Conservation (phyloP, 2,888 invertebrate species). For the Axea sp. region DNA sequence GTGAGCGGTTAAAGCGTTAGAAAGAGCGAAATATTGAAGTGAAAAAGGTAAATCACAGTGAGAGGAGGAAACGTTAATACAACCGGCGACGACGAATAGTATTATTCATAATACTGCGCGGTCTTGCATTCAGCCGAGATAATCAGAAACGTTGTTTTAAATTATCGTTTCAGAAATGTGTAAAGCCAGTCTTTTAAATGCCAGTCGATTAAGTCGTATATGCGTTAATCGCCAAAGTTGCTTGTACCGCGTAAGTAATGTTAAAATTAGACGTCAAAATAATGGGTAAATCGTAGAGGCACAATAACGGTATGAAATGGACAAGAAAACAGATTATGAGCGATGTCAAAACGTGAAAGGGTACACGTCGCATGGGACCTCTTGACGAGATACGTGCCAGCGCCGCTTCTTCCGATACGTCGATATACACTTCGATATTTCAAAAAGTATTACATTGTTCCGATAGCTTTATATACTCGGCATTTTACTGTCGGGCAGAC, state of each 20-base stretch:
- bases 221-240: too few relatives aligned
- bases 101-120: slow-evolving; percentile 25
- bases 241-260: too few relatives aligned
- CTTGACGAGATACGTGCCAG: slow-evolving; percentile 62
- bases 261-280: background rate
- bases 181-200: slow-evolving; percentile 3
- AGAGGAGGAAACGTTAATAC: slow-evolving; percentile 50
- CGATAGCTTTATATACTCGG: slow-evolving; percentile 56
- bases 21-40: slow-evolving; percentile 33
- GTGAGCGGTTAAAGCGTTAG: slow-evolving; percentile 46
- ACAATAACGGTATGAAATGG: slow-evolving; percentile 40
- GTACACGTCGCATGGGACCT: slow-evolving; percentile 61
- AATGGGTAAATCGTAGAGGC: slow-evolving; percentile 16
- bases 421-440: slow-evolving; percentile 61
- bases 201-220: too few relatives aligned
- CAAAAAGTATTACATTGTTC: slow-evolving; percentile 60
- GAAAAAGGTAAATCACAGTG: slow-evolving; percentile 39
- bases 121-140: background rate
- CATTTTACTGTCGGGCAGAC: slow-evolving; percentile 38
- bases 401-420: slow-evolving; percentile 50
- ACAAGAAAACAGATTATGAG: slow-evolving; percentile 37
- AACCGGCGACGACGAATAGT: slow-evolving; percentile 13
- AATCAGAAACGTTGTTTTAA: slow-evolving; percentile 8
- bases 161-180: background rate
- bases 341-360: slow-evolving; percentile 33